Evolutionary conservation across 2,888 invertebrate species (phyloP), one percentile per base, ranked within the genome.

Genomic region (Adelognathus sp.): DNA sequence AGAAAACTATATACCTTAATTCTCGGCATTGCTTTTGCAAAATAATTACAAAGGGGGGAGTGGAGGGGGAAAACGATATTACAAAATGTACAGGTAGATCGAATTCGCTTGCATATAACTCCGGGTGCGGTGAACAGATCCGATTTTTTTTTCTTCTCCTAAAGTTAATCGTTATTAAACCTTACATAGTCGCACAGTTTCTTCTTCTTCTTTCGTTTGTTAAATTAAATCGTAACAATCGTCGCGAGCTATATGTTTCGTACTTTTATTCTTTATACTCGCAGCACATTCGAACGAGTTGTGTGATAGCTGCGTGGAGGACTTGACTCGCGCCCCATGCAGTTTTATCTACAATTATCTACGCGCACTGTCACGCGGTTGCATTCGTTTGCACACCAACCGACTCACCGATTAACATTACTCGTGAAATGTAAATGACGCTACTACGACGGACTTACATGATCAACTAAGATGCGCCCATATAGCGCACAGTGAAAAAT

Each of bases 41-140:
- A 83, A 83, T 86, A 90, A 90, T 91, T 90, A 91, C 90, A 91
- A 86, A 86, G 85, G 87, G 44, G 36, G 41, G n/a, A 39, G 27
- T 33, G 54, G 54, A 31, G 5, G 66, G 56, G 24, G 63, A 67
- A 85, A 83, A 81, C 82, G 88, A 89, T 89, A 88, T 88, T 90
- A 90, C 89, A 90, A 90, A 90, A 90, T 90, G 87, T 90, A 90
- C 90, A 90, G 83, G 83, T 87, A 85, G 83, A 84, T 86, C 82
- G 81, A 87, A 88, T 87, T 86, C 83, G 84, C 79, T 86, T 82
- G 84, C 85, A 87, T n/a, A n/a, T 85, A 88, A 86, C 85, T 86
- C 80, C 78, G 80, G 82, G 41, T 82, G 81, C 82, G 67, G 60
- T 69, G 77, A 69, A 75, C 82, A 82, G 81, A 82, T 82, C 82